Evolutionary conservation across 37 sponge, comb jelly and placozoan species (phyloP), one percentile per base, ranked within the genome.

Genomic region (Beroe forskalii): DNA sequence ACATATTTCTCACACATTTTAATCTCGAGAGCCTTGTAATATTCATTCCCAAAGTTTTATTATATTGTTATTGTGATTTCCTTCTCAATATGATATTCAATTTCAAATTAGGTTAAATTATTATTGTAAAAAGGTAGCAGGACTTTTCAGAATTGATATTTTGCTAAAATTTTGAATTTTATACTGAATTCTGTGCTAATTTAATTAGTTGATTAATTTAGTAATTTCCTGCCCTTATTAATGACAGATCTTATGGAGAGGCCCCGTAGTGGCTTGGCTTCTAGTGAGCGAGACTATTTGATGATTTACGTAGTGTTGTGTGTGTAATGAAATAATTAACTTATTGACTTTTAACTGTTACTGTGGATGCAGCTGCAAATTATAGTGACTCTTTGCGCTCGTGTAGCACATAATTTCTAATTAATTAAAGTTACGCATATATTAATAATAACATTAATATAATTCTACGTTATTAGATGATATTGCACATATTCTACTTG

Each of bases 51-150:
- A 63, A 32, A 32, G 27, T 36, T 69, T 32, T 69, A 32, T 14
- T 69, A 69, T 69, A 69, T 69, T 69, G 72, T 69, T 35, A 69
- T 69, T 69, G 72, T 69, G 72, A 69, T 69, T 69, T 69, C 72
- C 72, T 32, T 14, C 36, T 69, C 72, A 69, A 69, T 69, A 69
- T 69, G 72, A 69, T 69, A 69, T 69, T 27, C 72, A 69, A 69
- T 69, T 69, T 69, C 72, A 69, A 48, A 69, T 69, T 69, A 69
- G 72, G 72, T 69, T 69, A 69, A 69, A 69, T 69, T 69, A 69
- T 69, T 69, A 69, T 69, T 69, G 72, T 69, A 69, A 69, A 69
- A 69, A 69, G 72, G 72, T 69, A 69, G 72, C 72, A 69, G 72
- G 72, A 69, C 72, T 32, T 69, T 69, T 69, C 72, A 69, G 72